These are phyloP conservation scores for Sinocyclocheilus anophthalmus DNA, from an alignment of 2,113 vertebrate genomes.

Conservation along the genomic window DNA sequence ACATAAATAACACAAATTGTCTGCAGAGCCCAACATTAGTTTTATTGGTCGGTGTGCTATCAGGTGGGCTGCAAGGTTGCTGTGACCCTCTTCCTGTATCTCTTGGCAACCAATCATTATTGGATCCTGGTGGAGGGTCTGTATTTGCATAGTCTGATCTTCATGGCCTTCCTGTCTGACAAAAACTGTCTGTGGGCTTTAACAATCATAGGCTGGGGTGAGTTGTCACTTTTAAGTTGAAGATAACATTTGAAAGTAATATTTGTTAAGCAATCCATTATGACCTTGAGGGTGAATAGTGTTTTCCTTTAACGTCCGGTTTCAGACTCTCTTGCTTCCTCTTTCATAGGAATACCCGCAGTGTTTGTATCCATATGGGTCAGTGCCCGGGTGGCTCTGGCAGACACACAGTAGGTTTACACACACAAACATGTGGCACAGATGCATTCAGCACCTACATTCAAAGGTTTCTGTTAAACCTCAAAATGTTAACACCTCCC, in stretches of 20 bases:
- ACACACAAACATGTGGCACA: neutral
- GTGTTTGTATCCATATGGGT: conserved; percentile 85
- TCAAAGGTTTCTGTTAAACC: neutral
- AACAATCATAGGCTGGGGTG: conserved; percentile 90
- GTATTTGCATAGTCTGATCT: conserved; percentile 91
- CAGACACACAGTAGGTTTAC: conserved; percentile 81
- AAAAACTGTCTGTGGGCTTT: conserved; percentile 89
- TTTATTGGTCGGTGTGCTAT: conserved; percentile 26
- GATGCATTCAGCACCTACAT: neutral
- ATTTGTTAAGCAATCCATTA: neutral
- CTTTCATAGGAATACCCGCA: conserved; percentile 76
- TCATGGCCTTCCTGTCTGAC: conserved; percentile 92
- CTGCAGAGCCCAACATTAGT: neutral
- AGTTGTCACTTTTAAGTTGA: conserved; percentile 47
- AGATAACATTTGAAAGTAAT: neutral
- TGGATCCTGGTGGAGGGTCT: conserved; percentile 94
- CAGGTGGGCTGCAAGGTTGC: conserved; percentile 89
- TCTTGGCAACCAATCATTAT: conserved; percentile 91
- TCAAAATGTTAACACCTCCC: neutral
- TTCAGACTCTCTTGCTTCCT: neutral
- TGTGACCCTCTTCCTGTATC: conserved; percentile 90
- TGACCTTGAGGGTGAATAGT: neutral
- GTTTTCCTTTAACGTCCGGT: neutral
- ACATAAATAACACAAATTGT: too few species aligned
- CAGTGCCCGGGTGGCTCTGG: conserved; percentile 78